Percentiles rank a stretch among this genome's conserved stretches.
phyloP scores from a whole-genome alignment of 2,113 vertebrate genomes.

The Cyanoramphus novaezelandiae region DNA sequence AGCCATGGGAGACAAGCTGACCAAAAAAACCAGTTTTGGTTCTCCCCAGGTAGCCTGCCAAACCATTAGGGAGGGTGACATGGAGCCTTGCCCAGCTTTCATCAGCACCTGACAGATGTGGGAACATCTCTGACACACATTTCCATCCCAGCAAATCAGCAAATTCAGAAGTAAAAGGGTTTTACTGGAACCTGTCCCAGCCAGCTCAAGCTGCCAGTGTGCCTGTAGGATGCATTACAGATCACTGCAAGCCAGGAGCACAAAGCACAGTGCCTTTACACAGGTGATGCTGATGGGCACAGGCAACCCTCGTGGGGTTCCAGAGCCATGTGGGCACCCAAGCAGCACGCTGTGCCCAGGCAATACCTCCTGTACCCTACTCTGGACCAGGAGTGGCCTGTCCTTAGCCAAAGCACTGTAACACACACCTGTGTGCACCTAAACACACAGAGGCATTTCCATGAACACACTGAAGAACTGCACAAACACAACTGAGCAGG shows the following conservation, averaged over 20 bases:
- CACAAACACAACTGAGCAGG: background rate
- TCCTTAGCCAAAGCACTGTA: background rate
- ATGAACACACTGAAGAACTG: background rate
- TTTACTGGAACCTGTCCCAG: background rate
- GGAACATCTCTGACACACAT: background rate
- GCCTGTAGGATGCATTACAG: background rate
- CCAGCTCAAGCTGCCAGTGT: background rate
- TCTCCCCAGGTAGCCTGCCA: background rate
- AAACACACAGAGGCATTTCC: background rate
- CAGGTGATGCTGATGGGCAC: background rate
- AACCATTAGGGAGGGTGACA: fast-evolving
- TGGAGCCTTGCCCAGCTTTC: background rate
- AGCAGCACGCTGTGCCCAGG: background rate
- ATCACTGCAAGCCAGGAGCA: background rate
- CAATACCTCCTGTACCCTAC: background rate
- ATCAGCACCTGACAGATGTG: background rate
- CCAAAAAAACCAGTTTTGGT: background rate
- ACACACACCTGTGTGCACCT: background rate
- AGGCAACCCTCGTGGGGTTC: background rate
- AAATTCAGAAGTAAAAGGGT: background rate
- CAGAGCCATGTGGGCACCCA: background rate
- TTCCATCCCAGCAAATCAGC: background rate
- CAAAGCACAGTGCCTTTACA: background rate
- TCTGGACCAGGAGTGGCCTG: background rate
- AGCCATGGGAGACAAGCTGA: background rate